These are phyloP conservation scores for Sus cebifrons DNA, from an alignment of 2,797 vertebrate genomes.

Conservation along the genomic window DNA sequence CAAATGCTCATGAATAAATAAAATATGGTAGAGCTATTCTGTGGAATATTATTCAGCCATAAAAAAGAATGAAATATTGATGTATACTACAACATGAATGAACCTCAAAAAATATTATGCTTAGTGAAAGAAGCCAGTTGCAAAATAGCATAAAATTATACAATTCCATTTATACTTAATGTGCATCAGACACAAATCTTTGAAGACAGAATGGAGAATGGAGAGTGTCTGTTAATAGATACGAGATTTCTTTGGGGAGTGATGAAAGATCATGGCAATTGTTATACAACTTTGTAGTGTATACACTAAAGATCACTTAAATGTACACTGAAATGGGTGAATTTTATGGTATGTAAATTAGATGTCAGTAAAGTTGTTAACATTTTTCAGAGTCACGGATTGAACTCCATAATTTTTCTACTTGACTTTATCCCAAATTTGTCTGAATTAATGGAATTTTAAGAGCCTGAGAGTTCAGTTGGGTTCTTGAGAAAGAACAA, in stretches of 20 bases:
- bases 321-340: not conserved
- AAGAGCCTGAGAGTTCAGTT: not conserved
- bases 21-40: not conserved
- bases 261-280: not conserved
- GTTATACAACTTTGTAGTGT: not conserved
- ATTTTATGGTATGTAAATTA: not conserved
- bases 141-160: not conserved
- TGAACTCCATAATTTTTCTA: conserved; percentile 36
- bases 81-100: not conserved
- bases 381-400: not conserved
- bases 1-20: not conserved
- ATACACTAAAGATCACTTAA: not conserved
- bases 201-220: not conserved
- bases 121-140: conserved; percentile 36
- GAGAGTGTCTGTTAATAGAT: not conserved
- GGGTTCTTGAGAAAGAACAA: not conserved
- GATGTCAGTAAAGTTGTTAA: not conserved
- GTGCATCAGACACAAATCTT: not conserved
- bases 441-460: not conserved
- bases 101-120: conserved; percentile 29
- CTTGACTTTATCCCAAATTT: not conserved
- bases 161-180: not conserved
- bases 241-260: not conserved
- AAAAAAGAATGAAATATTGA: conserved; percentile 44
- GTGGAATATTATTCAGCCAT: conserved; percentile 16